A percentile compares a stretch with the other conserved stretches of the same genome.
Conservation (phyloP, 2,888 invertebrate species). For the Stenichneumon culpator region DNA sequence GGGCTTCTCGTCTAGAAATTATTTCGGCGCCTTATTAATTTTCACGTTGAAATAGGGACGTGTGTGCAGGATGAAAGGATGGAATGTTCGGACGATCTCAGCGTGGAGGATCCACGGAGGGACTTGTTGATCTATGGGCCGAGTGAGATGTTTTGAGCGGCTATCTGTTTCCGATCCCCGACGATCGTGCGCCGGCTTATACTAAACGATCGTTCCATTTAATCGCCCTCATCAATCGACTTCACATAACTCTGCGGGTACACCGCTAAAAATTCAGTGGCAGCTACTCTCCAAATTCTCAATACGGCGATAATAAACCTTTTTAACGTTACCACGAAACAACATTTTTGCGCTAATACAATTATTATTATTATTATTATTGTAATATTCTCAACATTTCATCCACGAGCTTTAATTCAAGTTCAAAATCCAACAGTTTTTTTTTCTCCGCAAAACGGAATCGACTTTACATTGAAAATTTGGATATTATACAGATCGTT, state of each 20-base stretch:
- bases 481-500: neutral
- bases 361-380: too few relatives aligned
- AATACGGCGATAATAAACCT: neutral
- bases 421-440: too few relatives aligned
- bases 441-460: too few relatives aligned
- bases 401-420: too few relatives aligned
- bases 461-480: too few relatives aligned
- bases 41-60: constrained; percentile 77
- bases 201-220: constrained; percentile 84
- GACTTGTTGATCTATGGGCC: constrained; percentile 81
- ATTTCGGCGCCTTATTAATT: constrained; percentile 79
- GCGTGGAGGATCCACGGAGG: constrained; percentile 56
- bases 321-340: neutral
- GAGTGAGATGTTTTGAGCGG: constrained; percentile 84
- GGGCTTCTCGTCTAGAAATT: constrained; percentile 68
- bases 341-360: neutral
- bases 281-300: constrained; percentile 65
- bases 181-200: constrained; percentile 72
- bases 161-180: constrained; percentile 82
- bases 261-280: constrained; percentile 73
- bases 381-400: too few relatives aligned
- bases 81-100: constrained; percentile 60
- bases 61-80: constrained; percentile 71
- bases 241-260: constrained; percentile 53
- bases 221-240: constrained; percentile 82